Evolutionary conservation across 2,113 vertebrate genomes (phyloP).

Genomic region (Alectura lathami): DNA sequence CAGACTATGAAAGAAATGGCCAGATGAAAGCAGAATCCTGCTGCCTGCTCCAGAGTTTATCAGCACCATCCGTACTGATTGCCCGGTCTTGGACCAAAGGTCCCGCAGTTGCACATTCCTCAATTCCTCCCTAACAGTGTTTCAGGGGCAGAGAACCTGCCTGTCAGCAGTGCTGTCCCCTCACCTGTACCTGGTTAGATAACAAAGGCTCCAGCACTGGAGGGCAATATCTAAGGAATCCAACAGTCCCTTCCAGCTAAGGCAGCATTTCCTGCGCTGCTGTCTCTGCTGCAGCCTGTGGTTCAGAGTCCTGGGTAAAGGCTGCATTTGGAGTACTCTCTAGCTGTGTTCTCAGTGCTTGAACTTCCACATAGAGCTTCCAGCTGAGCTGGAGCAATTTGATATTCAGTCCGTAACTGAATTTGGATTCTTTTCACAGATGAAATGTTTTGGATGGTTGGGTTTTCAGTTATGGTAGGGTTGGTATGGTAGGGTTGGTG

Average conservation of each 20-base stretch:
- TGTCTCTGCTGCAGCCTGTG: not conserved
- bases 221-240: constrained; percentile 10
- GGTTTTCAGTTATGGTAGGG: not conserved
- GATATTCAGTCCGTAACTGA: not conserved
- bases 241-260: not conserved
- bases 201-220: not conserved
- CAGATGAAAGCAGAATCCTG: not conserved
- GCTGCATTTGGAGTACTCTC: not conserved
- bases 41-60: not conserved
- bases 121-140: not conserved
- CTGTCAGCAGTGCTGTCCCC: not conserved
- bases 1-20: not conserved
- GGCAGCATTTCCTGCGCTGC: not conserved
- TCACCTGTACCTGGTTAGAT: not conserved
- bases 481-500: not conserved
- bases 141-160: not conserved
- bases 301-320: not conserved
- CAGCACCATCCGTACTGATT: not conserved
- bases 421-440: not conserved
- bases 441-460: not conserved
- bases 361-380: not conserved
- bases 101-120: not conserved
- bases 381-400: not conserved
- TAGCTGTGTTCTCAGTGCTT: not conserved
- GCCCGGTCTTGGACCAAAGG: not conserved